phyloP scores from a whole-genome alignment of 1,140 invertebrate species.

The Galleria mellonella region DNA sequence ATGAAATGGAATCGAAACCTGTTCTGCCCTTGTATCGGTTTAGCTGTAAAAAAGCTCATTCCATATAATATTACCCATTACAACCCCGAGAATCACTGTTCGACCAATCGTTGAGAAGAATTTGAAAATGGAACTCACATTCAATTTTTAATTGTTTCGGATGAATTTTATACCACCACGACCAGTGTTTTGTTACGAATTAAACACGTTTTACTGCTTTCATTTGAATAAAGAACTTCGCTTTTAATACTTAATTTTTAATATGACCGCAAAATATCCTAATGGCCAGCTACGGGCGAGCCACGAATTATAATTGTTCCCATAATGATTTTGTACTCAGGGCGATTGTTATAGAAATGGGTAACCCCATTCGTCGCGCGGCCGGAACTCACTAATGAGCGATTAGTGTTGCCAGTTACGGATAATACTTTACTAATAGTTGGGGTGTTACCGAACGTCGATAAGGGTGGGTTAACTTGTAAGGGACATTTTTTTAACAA shows the following conservation, averaged over 20 bases:
- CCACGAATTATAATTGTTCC: constrained; percentile 33
- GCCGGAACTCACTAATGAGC: constrained; percentile 66
- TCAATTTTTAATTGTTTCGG: constrained; percentile 69
- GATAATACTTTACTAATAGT: constrained; percentile 62
- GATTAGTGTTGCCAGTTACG: constrained; percentile 68
- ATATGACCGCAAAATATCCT: constrained; percentile 1
- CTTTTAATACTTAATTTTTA: constrained; percentile 1
- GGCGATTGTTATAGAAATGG: constrained; percentile 17
- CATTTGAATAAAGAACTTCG: constrained; percentile 23
- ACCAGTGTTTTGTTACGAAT: constrained; percentile 40
- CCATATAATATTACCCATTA: constrained; percentile 71
- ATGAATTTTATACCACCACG: constrained; percentile 43
- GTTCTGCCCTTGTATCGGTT: constrained; percentile 60
- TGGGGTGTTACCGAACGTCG: constrained; percentile 28
- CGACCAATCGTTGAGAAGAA: constrained; percentile 50
- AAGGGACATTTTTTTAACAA: constrained; percentile 33
- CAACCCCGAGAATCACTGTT: constrained; percentile 64
- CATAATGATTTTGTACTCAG: constrained; percentile 23
- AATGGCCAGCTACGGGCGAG: constrained; percentile 4
- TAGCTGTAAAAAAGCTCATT: constrained; percentile 69
- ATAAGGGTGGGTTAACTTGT: constrained; percentile 24
- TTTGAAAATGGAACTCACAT: constrained; percentile 61
- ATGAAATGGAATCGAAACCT: constrained; percentile 57
- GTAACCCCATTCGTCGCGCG: constrained; percentile 46
- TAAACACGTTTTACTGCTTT: constrained; percentile 23